Conservation (phyloP, 2,113 vertebrate species). For the Pelmatolapia mariae region DNA sequence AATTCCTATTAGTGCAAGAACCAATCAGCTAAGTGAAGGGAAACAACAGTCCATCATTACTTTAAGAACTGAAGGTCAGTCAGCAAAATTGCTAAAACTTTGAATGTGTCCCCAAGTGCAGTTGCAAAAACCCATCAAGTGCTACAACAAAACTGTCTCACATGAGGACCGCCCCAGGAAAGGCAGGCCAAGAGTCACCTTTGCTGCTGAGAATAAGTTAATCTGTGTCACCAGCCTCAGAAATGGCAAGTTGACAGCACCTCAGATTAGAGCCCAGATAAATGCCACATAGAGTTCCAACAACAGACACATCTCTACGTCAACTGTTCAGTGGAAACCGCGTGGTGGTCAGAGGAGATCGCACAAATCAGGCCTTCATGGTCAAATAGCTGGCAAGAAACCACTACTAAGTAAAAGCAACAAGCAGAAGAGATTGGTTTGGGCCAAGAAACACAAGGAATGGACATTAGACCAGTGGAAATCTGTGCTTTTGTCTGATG, state of each 20-base stretch:
- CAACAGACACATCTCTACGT: fast-evolving
- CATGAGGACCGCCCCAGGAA: not conserved
- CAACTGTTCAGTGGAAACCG: not conserved
- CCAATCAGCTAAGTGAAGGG: no score
- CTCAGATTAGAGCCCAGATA: not conserved
- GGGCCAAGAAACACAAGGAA: not conserved
- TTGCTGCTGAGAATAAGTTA: not conserved
- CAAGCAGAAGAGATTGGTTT: not conserved
- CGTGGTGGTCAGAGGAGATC: not conserved
- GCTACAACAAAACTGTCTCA: not conserved
- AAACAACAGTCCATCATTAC: not conserved
- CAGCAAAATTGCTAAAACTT: not conserved
- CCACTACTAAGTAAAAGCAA: not conserved
- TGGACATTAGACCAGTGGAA: not conserved
- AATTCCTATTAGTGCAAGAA: not conserved
- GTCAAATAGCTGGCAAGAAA: not conserved
- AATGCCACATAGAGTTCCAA: not conserved
- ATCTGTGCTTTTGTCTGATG: not conserved
- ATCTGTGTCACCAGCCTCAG: not conserved
- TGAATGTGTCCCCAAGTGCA: not conserved
- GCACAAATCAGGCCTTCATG: not conserved
- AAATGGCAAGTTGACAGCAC: not conserved
- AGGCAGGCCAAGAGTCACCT: not conserved
- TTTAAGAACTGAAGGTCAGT: not conserved
- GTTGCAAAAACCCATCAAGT: not conserved